A percentile compares a stretch with the other conserved stretches of the same genome.
phyloP scores from a whole-genome alignment of 1,140 invertebrate genomes.

The Aphidius gifuensis region DNA sequence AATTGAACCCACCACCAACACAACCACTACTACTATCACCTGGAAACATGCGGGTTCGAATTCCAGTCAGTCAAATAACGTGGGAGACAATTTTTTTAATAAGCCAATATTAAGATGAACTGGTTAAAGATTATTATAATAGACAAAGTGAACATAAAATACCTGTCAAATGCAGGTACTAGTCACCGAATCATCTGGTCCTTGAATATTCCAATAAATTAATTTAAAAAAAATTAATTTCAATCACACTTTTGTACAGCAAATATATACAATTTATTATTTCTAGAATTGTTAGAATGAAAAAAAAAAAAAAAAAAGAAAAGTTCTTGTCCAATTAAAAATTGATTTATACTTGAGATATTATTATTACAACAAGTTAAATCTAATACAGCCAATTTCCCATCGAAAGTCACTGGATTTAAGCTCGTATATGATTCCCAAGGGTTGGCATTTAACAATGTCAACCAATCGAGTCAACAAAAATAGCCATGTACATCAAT shows the following conservation, averaged over 20 bases:
- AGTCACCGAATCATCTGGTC: background rate
- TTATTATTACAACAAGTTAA: no score
- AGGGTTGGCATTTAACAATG: background rate
- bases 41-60: slow-evolving; percentile 41
- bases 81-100: slow-evolving; percentile 10
- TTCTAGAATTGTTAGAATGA: background rate
- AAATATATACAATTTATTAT: background rate
- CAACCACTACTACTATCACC: slow-evolving; percentile 27
- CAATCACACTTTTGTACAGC: no score
- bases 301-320: background rate
- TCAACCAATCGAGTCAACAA: no score
- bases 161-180: slow-evolving; percentile 35
- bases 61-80: slow-evolving; percentile 10
- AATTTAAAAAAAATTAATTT: background rate
- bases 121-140: background rate
- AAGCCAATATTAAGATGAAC: slow-evolving; percentile 19
- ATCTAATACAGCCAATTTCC: no score
- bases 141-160: background rate
- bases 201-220: background rate
- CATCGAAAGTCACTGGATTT: slow-evolving; percentile 8
- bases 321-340: slow-evolving; percentile 9
- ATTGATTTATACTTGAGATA: slow-evolving; percentile 5
- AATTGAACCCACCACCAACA: no score
- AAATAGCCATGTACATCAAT: no score
- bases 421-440: slow-evolving; percentile 3